phyloP scores from a whole-genome alignment of 2,113 vertebrate genomes.

The Stegastes partitus region DNA sequence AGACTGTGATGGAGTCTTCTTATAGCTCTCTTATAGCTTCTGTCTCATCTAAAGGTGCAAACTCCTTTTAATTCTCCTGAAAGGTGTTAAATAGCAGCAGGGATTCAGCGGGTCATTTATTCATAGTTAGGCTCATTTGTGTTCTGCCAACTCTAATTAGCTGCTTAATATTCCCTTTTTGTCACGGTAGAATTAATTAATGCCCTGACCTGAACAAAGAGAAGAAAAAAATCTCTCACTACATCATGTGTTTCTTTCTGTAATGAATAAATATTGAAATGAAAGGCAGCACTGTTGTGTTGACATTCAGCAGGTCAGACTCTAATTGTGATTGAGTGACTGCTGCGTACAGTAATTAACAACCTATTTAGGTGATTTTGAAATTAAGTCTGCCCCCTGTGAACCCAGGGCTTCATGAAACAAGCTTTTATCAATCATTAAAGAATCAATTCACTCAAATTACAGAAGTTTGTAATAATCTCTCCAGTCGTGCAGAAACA shows the following conservation, averaged over 20 bases:
- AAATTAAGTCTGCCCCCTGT: background rate
- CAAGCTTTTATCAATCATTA: background rate
- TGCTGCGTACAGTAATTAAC: constrained; percentile 40
- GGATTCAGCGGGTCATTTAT: constrained; percentile 30
- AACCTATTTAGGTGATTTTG: constrained; percentile 6
- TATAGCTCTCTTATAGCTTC: background rate
- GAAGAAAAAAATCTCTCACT: constrained; percentile 7
- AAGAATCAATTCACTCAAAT: constrained; percentile 3
- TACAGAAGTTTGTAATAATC: background rate
- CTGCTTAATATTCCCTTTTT: constrained; percentile 60
- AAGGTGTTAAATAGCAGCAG: constrained; percentile 4
- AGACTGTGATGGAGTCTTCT: background rate
- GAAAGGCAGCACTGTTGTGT: constrained; percentile 25
- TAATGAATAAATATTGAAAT: constrained; percentile 55
- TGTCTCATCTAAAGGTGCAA: background rate
- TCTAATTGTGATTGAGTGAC: constrained; percentile 50
- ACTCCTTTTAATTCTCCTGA: background rate
- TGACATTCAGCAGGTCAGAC: constrained; percentile 25
- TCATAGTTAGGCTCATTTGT: constrained; percentile 44
- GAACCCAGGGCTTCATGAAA: background rate
- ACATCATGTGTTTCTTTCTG: constrained; percentile 7
- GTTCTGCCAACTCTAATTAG: constrained; percentile 53
- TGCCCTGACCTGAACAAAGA: constrained; percentile 31
- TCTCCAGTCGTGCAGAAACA: too few relatives aligned
- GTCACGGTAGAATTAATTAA: constrained; percentile 41